Base-by-base conservation (phyloP, 2,113 vertebrate species). In the Lagopus muta region DNA sequence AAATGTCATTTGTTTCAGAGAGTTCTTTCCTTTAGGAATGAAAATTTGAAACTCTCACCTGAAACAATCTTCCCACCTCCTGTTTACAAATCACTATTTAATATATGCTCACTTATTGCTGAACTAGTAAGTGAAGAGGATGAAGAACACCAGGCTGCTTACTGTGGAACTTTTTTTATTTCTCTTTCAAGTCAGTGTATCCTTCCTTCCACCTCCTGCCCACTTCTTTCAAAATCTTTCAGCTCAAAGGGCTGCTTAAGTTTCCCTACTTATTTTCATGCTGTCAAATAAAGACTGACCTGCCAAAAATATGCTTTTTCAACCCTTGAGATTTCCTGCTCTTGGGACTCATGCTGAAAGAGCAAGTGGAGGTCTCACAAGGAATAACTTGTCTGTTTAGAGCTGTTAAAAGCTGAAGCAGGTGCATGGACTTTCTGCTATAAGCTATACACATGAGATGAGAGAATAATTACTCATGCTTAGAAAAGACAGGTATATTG, bases 101-200 rank as follows among this genome's bases (percentile, higher is more conserved):
- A 57, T 91, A 20, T 60, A 90, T 69, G 65, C 75, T 74, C 45
- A 58, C 81, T 91, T 95, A 64, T 34, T 95, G 76, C 64, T 69
- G 69, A 67, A 93, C 30, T 32, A 77, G 50, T 28, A 76, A 84
- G 67, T 8, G 11, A 50, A 66, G 54, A 87, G 58, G 55, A 92
- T 82, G 76, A 77, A 92, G 65, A 79, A 65, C 40, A 36, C 40
- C 19, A 24, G 14, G 40, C 50, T 77, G 72, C 69, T 86, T 65
- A 36, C 17, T 3, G 27, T 60, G 43, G 66, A 86, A 70, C 70
- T 79, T 47, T 52, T 52, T 79, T 74, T 75, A 74, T 77, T 95
- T 77, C 83, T 77, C 87, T 95, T 95, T 95, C 92, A 95, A 95
- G 91, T 62, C 69, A 70, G 70, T 82, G 45, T 70, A 88, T 82